phyloP scores from a whole-genome alignment of 1,140 invertebrate species.

The Papilio xuthus region DNA sequence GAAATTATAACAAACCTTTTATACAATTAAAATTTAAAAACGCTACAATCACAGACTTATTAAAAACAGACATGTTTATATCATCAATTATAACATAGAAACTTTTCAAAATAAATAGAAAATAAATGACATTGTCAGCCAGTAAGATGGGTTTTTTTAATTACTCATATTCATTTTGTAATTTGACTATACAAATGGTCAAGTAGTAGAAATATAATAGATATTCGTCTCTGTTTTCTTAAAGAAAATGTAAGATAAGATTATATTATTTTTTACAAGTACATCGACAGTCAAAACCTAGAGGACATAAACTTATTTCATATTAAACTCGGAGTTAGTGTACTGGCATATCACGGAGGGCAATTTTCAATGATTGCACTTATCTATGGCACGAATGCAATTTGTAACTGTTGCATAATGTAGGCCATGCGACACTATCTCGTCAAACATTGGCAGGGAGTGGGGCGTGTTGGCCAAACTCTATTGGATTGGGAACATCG shows the following conservation, averaged over 20 bases:
- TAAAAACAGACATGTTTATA: no score
- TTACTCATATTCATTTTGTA: no score
- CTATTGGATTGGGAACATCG: not conserved
- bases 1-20: no score
- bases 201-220: no score
- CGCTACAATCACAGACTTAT: no score
- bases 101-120: no score
- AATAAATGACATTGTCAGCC: no score
- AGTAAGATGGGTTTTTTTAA: no score
- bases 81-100: no score
- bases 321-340: slow-evolving; percentile 6
- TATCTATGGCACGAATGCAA: slow-evolving; percentile 37
- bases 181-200: no score
- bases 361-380: slow-evolving; percentile 37
- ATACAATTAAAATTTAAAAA: no score
- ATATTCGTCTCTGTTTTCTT: not conserved
- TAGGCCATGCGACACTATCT: slow-evolving; percentile 24
- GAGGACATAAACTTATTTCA: not conserved
- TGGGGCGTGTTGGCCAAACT: slow-evolving; percentile 26
- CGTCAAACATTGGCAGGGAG: slow-evolving; percentile 31
- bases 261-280: not conserved
- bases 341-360: slow-evolving; percentile 10
- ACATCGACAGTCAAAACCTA: not conserved
- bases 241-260: not conserved
- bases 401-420: slow-evolving; percentile 38